Conservation (phyloP, 2,888 invertebrate species). For the Barypeithes pellucidus region DNA sequence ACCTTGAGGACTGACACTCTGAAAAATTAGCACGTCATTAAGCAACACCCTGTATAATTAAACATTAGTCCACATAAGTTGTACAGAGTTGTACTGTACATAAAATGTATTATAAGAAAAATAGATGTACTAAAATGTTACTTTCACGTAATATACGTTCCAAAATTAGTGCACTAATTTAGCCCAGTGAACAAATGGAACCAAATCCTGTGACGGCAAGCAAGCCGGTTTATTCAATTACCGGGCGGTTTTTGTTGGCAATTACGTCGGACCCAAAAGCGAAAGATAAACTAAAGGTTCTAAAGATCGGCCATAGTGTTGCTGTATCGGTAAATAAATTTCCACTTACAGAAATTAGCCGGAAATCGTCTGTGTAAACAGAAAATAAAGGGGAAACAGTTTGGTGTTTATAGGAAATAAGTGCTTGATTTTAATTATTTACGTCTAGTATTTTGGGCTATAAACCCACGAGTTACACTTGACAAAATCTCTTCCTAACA, state of each 20-base stretch:
- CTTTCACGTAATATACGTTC: no score
- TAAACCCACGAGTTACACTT: no score
- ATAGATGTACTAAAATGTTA: neutral
- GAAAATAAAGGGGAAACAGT: neutral
- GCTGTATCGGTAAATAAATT: conserved; percentile 20
- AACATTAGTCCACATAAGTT: no score
- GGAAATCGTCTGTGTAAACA: neutral
- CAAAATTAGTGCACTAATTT: conserved; percentile 29
- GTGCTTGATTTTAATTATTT: no score
- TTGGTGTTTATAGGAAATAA: neutral
- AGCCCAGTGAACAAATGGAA: conserved; percentile 32
- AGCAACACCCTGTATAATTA: no score
- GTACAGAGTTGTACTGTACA: no score
- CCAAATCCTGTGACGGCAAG: conserved; percentile 27
- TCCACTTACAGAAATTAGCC: conserved; percentile 23
- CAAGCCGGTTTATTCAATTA: conserved; percentile 34
- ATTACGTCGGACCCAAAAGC: conserved; percentile 19
- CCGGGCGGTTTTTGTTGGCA: conserved; percentile 36
- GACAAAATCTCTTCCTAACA: no score
- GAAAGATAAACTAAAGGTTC: conserved; percentile 23
- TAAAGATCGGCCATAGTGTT: conserved; percentile 11
- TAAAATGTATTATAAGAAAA: no score
- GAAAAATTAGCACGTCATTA: no score
- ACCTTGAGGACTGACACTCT: no score
- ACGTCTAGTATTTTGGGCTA: no score